Base-by-base conservation (phyloP, 2,797 vertebrate genomes). In the Helarctos malayanus region DNA sequence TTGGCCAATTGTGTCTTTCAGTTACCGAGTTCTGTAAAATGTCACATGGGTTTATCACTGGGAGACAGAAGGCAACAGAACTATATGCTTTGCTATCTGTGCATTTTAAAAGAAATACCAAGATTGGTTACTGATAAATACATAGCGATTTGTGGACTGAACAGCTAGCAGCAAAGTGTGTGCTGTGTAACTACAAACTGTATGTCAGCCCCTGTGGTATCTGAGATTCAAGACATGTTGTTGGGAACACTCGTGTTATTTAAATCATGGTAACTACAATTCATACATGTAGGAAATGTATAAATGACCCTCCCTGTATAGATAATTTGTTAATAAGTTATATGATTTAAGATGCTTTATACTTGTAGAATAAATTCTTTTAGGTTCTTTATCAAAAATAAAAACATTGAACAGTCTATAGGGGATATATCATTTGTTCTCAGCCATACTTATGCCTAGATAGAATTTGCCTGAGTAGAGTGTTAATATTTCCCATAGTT, bases 101-200 rank as follows among this genome's bases (percentile, higher is more conserved):
- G 49, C 18, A 52, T 54, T 92, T 87, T 69, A 59, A 93, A 94
- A 91, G 8, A 81, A 92, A 61, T 79, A 16, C 32, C 84, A 94
- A 59, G 10, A 35, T 47, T 75, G 41, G 47, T 38, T 35, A 93
- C 5, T 78, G 84, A 75, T 91, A 78, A 78, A 92, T 65, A 8
- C 18, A 14, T 59, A 52, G 32, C 35, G 32, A 81, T 76, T 89
- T 81, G 35, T 65, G 56, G 65, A 65, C 41, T 89, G 27, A 63
- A 76, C 13, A 65, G n/a, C 29, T 54, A 56, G n/a, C 13, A 94
- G 45, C 11, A 45, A 59, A 78, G 7, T 92, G 25, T 81, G 27
- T 52, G 11, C 25, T 61, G 15, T 87, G 35, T 49, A 75, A 57
- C 35, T 52, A 49, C 2, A 41, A 47, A 81, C 29, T 8, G 4